Evolutionary conservation across 92 coral and sea anemone species (phyloP), one percentile per base, ranked within the genome.

Genomic region (Parazoanthus darwini): DNA sequence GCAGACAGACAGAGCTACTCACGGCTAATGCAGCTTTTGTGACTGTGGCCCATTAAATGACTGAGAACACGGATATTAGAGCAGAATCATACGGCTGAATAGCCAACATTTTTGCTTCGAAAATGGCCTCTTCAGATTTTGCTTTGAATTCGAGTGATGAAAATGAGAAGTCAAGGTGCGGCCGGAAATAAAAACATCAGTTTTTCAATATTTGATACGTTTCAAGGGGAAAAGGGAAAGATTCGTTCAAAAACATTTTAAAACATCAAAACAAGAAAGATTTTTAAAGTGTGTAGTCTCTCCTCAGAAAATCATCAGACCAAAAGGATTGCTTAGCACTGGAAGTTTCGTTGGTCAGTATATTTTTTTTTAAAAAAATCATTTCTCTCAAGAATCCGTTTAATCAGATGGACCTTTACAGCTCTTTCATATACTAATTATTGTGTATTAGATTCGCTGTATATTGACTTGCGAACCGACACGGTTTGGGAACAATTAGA

Each of bases 101-200:
- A 25, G 87, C 65, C 63, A 48, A 65, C 36, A 84, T n/a, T 29
- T 44, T 66, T 46, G 25, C 15, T 75, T 70, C 4, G 72, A 33
- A 82, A 67, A 26, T 71, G 74, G 65, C 43, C 77, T 8, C 79
- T 84, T 48, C 35, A 84, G 87, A 84, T 71, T 84, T 37, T 18
- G 43, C 59, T 58, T 51, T 84, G 79, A 70, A 67, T 70, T 83
- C 63, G 39, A 83, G n/a, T 71, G 20, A 8, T 9, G 39, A 43
- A 78, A 51, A 79, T 13, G 25, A 79, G 25, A 46, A 22, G 67
- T n/a, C 65, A 46, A 73, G 22, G 77, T 73, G 77, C 42, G 77
- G 42, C 77, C 77, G 77, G 77, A 73, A 29, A 73, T 33, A 73
- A 23, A 76, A 37, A 48, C 36, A 79, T 38, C 66, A 48, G 23